A percentile compares a stretch with the other conserved stretches of the same genome.
These are phyloP conservation scores for Myxocyprinus asiaticus DNA, from an alignment of 2,113 vertebrate genomes.

Conservation along the genomic window DNA sequence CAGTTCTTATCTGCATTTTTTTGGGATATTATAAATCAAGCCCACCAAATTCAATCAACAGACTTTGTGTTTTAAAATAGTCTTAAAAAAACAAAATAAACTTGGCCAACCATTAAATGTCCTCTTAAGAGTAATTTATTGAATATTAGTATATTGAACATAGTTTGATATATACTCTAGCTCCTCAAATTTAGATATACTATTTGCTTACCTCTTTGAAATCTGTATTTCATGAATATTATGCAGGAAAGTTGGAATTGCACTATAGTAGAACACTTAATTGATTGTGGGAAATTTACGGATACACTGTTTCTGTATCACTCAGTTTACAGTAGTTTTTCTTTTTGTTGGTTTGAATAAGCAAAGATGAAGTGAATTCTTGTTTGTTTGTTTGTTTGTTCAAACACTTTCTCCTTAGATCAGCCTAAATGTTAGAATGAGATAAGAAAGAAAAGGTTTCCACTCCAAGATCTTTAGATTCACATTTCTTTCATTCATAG, in stretches of 20 bases:
- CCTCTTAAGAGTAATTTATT: no score
- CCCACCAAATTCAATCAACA: not conserved
- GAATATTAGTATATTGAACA: not conserved
- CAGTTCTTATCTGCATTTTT: no score
- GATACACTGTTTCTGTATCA: not conserved
- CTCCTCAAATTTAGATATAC: not conserved
- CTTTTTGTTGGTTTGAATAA: constrained; percentile 1
- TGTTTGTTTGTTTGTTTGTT: not conserved
- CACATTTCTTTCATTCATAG: not conserved
- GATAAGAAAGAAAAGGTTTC: not conserved
- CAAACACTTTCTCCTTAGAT: not conserved
- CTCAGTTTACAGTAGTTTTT: not conserved
- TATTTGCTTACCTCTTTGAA: not conserved
- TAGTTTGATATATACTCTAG: not conserved
- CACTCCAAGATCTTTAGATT: not conserved
- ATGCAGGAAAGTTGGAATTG: constrained; percentile 12
- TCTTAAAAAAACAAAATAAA: not conserved
- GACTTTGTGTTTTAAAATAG: not conserved
- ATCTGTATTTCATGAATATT: not conserved
- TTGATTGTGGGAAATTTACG: not conserved
- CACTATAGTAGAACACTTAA: constrained; percentile 5
- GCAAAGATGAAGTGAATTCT: constrained; percentile 3
- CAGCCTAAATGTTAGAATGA: not conserved
- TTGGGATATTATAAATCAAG: not conserved
- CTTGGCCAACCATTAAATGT: not conserved